These are phyloP conservation scores for Orthosia gothica DNA, from an alignment of 2,888 invertebrate genomes.

Conservation along the genomic window DNA sequence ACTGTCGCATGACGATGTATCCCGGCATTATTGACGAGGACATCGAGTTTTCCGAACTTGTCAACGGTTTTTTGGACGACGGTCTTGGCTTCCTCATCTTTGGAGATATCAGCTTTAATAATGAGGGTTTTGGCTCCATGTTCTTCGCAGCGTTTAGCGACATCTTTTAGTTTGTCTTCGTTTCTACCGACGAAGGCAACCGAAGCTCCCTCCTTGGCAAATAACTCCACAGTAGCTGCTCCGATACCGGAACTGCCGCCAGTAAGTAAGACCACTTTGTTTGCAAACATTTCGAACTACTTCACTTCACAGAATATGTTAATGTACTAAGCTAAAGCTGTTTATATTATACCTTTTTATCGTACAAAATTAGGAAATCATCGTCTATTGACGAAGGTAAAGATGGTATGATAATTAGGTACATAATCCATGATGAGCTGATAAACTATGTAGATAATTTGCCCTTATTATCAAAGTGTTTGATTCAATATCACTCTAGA, in stretches of 20 bases:
- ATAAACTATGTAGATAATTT: not conserved
- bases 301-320: not conserved
- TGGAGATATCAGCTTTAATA: conserved; percentile 73
- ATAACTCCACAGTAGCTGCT: conserved; percentile 92
- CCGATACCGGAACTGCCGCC: conserved; percentile 94
- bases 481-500: not conserved
- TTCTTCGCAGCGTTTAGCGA: conserved; percentile 77
- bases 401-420: not conserved
- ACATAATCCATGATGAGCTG: not conserved
- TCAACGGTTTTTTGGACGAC: conserved; percentile 71
- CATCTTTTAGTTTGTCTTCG: conserved; percentile 91
- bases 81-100: conserved; percentile 68
- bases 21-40: conserved; percentile 77
- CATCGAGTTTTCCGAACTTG: conserved; percentile 71
- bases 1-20: conserved; percentile 56
- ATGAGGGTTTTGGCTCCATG: conserved; percentile 63
- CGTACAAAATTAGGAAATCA: not conserved
- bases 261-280: conserved; percentile 78
- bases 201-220: conserved; percentile 92
- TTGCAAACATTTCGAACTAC: conserved; percentile 69
- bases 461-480: too few relatives aligned
- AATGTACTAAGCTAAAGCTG: not conserved
- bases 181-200: conserved; percentile 93
- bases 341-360: conserved; percentile 17
- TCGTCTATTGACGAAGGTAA: not conserved